phyloP scores from a whole-genome alignment of 2,113 vertebrate genomes.

The Ameiurus melas region DNA sequence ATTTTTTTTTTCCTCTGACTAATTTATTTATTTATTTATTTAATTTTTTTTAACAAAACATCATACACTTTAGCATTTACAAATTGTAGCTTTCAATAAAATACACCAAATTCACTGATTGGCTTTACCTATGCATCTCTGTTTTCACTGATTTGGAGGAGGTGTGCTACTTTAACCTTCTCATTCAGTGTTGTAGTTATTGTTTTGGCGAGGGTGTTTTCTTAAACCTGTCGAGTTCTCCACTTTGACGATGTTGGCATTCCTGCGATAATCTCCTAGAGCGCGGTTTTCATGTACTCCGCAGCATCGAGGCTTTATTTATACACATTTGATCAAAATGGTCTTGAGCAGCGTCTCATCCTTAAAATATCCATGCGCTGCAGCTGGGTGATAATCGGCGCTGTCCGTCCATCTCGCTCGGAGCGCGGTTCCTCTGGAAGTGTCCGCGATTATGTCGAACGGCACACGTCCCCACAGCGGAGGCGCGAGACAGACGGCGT shows the following conservation, averaged over 20 bases:
- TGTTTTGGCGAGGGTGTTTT: neutral
- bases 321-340: slow-evolving; percentile 50
- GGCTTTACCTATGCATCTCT: neutral
- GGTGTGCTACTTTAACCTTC: neutral
- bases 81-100: too few relatives aligned
- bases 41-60: too few relatives aligned
- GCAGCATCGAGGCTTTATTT: slow-evolving; percentile 50
- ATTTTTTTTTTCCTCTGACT: neutral
- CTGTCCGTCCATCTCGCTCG: neutral
- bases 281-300: slow-evolving; percentile 56
- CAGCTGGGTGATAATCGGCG: neutral
- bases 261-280: slow-evolving; percentile 62
- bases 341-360: slow-evolving; percentile 12
- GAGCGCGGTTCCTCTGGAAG: neutral
- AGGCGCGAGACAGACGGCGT: neutral
- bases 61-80: too few relatives aligned
- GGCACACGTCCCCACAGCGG: neutral
- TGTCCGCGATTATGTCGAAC: neutral
- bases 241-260: slow-evolving; percentile 56
- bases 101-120: neutral
- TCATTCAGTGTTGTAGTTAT: neutral
- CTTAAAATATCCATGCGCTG: neutral
- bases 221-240: neutral
- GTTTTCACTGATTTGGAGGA: neutral
- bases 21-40: neutral